phyloP scores from a whole-genome alignment of 2,888 invertebrate genomes.

The Apotomis turbidana region DNA sequence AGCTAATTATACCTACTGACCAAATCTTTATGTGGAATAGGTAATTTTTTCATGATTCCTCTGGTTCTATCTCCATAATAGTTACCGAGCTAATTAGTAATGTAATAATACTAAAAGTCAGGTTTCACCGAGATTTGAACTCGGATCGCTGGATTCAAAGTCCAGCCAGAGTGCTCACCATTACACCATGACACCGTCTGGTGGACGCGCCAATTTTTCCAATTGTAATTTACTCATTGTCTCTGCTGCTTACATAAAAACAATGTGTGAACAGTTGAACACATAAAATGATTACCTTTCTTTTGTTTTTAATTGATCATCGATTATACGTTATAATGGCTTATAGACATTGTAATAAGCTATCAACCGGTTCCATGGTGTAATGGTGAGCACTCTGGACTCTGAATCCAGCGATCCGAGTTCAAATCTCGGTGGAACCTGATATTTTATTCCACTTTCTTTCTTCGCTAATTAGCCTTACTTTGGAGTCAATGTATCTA shows the following conservation, averaged over 20 bases:
- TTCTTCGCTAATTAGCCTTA: no score
- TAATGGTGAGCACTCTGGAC: slow-evolving; percentile 87
- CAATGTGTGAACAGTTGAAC: no score
- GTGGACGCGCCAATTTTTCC: background rate
- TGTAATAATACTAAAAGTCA: no score
- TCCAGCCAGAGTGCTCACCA: slow-evolving; percentile 87
- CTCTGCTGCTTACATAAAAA: no score
- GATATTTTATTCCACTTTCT: slow-evolving; percentile 27
- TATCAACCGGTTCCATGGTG: slow-evolving; percentile 50
- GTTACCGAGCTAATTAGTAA: no score
- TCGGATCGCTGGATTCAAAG: slow-evolving; percentile 87
- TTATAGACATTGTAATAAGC: background rate
- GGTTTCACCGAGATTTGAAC: slow-evolving; percentile 86
- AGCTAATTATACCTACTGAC: no score
- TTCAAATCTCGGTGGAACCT: slow-evolving; percentile 87
- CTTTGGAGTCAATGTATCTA: no score
- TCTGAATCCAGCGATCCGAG: slow-evolving; percentile 87
- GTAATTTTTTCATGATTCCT: no score
- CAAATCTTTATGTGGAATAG: no score
- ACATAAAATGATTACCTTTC: no score
- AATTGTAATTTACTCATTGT: background rate
- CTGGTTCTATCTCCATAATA: no score
- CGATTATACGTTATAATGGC: background rate
- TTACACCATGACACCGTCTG: slow-evolving; percentile 77
- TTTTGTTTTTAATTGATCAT: background rate